Conservation (phyloP, 2,797 vertebrate species). For the Gymnocypris eckloni region DNA sequence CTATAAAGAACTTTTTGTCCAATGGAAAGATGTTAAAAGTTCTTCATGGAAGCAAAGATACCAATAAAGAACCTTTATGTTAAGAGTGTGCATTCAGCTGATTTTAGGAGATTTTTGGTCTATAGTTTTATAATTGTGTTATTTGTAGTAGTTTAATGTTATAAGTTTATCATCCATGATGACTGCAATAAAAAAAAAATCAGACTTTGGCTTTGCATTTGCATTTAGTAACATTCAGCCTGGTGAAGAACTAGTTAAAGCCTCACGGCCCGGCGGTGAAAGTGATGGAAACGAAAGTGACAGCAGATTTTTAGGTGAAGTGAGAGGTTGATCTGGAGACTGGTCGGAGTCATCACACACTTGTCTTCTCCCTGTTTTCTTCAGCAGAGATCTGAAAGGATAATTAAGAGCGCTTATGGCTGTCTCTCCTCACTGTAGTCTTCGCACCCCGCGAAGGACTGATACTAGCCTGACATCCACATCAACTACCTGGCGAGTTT, state of each 20-base stretch:
- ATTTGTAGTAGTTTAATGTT: not conserved
- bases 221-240: not conserved
- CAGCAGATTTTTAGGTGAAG: constrained; percentile 22
- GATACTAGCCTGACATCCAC: constrained; percentile 11
- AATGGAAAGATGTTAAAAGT: not conserved
- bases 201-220: not conserved
- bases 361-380: constrained; percentile 31
- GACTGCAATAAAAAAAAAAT: not conserved
- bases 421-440: constrained; percentile 27
- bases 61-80: not conserved
- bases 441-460: not conserved
- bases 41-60: not conserved
- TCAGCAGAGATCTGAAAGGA: constrained; percentile 43
- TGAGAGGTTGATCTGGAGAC: constrained; percentile 31
- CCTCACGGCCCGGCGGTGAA: not conserved
- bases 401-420: constrained; percentile 46
- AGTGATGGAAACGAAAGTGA: constrained; percentile 18
- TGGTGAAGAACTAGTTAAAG: constrained; percentile 6
- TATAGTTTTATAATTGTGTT: not conserved
- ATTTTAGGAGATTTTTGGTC: not conserved
- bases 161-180: not conserved
- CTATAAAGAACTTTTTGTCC: not conserved
- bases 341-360: constrained; percentile 39
- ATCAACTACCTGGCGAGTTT: not conserved
- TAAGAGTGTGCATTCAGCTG: not conserved